Evolutionary conservation across 2,888 invertebrate species (phyloP).

Genomic region (Iselma pallidipennis): DNA sequence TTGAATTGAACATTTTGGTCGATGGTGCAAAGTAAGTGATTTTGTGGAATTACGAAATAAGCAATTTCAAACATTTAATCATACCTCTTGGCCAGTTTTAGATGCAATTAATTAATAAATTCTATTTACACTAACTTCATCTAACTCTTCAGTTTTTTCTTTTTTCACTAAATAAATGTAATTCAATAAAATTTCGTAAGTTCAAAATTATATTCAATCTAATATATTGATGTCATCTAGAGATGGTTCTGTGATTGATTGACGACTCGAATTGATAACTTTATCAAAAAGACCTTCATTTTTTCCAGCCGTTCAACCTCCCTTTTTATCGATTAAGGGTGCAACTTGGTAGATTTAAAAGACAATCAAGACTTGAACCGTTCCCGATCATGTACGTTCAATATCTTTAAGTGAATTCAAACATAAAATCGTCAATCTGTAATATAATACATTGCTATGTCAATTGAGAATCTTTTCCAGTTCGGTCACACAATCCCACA

Average conservation of each 20-base stretch:
- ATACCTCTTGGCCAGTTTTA: too few relatives aligned
- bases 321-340: too few relatives aligned
- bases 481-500: neutral
- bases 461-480: neutral
- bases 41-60: conserved; percentile 22
- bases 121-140: too few relatives aligned
- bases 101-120: too few relatives aligned
- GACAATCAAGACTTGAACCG: neutral
- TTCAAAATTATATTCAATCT: too few relatives aligned
- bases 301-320: too few relatives aligned
- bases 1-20: conserved; percentile 41
- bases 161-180: too few relatives aligned
- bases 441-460: neutral
- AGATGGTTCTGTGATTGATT: neutral
- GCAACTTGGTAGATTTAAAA: too few relatives aligned
- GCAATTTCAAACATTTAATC: too few relatives aligned
- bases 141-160: too few relatives aligned
- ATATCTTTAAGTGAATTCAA: neutral
- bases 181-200: too few relatives aligned
- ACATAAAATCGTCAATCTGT: neutral
- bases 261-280: neutral
- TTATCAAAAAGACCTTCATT: neutral
- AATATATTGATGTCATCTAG: too few relatives aligned
- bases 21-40: conserved; percentile 35
- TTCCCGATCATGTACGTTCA: neutral